Conservation (phyloP, 2,113 vertebrate genomes). For the Heterocephalus glaber region DNA sequence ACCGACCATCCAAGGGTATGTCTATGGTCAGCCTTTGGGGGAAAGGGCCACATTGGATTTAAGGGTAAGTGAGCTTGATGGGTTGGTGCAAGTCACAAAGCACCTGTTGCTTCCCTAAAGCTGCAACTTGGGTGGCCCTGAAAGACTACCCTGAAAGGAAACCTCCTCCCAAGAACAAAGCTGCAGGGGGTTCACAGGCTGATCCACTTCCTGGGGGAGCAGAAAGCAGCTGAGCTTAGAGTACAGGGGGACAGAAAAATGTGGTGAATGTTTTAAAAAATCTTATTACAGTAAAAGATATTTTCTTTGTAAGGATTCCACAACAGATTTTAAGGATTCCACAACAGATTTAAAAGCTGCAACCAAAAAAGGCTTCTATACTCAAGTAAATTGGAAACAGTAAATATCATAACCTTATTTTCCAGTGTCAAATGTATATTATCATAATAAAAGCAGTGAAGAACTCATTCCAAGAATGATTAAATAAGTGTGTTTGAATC, state of each 20-base stretch:
- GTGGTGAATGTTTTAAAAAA: background rate
- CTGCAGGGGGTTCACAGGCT: background rate
- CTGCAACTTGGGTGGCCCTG: background rate
- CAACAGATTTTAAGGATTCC: background rate
- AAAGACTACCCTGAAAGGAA: background rate
- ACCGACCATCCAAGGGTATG: background rate
- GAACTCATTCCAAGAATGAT: background rate
- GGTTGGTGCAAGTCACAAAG: background rate
- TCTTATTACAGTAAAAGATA: background rate
- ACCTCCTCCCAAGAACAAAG: background rate
- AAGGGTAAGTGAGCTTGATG: background rate
- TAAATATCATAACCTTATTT: background rate
- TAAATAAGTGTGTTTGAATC: background rate
- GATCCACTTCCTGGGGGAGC: background rate
- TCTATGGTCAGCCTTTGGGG: background rate
- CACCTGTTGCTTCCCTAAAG: too few species aligned
- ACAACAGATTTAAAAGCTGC: background rate
- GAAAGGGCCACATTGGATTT: background rate
- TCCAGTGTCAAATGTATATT: background rate
- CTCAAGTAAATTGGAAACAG: slow-evolving; percentile 20
- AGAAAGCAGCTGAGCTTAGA: background rate
- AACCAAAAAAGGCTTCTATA: background rate
- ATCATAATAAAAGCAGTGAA: slow-evolving; percentile 14
- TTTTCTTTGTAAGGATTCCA: too few species aligned
- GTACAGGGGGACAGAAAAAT: background rate